phyloP scores from a whole-genome alignment of 2,888 invertebrate genomes.

The Coleophora deauratella region DNA sequence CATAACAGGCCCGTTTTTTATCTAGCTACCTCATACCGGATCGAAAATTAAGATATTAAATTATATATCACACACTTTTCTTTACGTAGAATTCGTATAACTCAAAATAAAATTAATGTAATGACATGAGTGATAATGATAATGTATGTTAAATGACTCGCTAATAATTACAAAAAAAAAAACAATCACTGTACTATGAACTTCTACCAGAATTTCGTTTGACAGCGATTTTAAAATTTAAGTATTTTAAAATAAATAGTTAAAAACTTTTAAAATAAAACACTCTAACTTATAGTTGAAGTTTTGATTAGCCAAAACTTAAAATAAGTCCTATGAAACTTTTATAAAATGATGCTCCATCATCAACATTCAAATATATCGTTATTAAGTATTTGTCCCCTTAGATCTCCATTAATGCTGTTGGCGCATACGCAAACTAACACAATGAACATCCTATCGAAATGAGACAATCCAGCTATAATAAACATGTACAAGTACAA shows the following conservation, averaged over 20 bases:
- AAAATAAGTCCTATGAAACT: slow-evolving; percentile 67
- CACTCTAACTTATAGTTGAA: slow-evolving; percentile 73
- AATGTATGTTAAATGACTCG: slow-evolving; percentile 34
- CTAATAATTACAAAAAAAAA: slow-evolving; percentile 42
- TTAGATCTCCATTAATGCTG: slow-evolving; percentile 54
- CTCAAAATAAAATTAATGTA: slow-evolving; percentile 26
- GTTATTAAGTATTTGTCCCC: slow-evolving; percentile 27
- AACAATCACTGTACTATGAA: slow-evolving; percentile 33
- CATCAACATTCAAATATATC: slow-evolving; percentile 7
- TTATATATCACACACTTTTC: slow-evolving; percentile 63
- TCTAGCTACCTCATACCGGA: slow-evolving; percentile 62
- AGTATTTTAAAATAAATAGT: slow-evolving; percentile 60
- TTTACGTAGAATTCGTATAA: slow-evolving; percentile 44
- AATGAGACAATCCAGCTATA: slow-evolving; percentile 34
- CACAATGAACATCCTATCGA: slow-evolving; percentile 59
- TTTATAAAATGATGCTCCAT: not conserved
- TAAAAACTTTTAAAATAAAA: slow-evolving; percentile 51
- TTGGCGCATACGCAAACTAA: slow-evolving; percentile 58
- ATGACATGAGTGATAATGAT: slow-evolving; percentile 8
- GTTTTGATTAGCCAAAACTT: slow-evolving; percentile 72
- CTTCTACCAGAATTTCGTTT: slow-evolving; percentile 40
- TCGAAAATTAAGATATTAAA: slow-evolving; percentile 49
- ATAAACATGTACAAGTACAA: slow-evolving; percentile 50
- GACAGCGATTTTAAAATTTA: slow-evolving; percentile 43
- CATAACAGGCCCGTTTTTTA: slow-evolving; percentile 40